These are phyloP conservation scores for Diadema setosum DNA, from an alignment of 35 echinoderm and acorn worm species.

Conservation along the genomic window DNA sequence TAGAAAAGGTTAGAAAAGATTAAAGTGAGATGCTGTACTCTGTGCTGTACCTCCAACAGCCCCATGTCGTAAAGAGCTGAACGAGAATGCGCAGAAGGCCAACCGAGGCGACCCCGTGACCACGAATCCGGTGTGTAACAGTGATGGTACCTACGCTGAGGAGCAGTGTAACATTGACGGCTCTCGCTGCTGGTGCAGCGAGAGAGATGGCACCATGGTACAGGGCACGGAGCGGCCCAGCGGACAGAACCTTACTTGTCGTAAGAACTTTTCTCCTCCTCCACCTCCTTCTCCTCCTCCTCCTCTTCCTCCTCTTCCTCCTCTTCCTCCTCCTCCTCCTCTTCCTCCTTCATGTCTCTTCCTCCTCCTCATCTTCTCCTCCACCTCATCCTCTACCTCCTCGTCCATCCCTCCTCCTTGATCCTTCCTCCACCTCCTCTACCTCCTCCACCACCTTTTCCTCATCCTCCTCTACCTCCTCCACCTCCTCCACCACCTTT, in stretches of 20 bases:
- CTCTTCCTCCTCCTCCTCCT: not conserved
- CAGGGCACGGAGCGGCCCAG: not conserved
- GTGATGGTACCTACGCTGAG: not conserved
- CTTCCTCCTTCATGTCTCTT: no score
- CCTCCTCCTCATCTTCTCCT: no score
- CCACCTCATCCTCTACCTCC: no score
- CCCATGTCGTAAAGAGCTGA: constrained; percentile 13
- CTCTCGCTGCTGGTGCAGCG: constrained; percentile 31
- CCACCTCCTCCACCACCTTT: no score
- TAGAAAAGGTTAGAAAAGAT: not conserved
- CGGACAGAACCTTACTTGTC: not conserved
- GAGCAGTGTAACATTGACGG: constrained; percentile 11
- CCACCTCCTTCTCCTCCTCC: not conserved
- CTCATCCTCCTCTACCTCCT: no score
- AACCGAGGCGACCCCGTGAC: not conserved
- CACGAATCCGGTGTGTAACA: constrained; percentile 21
- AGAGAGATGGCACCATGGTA: constrained; percentile 40
- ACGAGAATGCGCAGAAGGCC: not conserved
- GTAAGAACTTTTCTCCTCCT: not conserved
- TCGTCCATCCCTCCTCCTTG: no score
- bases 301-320: not conserved
- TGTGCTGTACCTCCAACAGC: not conserved
- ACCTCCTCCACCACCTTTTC: no score
- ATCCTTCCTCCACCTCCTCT: no score
- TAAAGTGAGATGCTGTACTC: not conserved